Evolutionary conservation across 64 coral and sea anemone genomes (phyloP), one percentile per base, ranked within the genome.

Genomic region (Actinia tenebrosa): DNA sequence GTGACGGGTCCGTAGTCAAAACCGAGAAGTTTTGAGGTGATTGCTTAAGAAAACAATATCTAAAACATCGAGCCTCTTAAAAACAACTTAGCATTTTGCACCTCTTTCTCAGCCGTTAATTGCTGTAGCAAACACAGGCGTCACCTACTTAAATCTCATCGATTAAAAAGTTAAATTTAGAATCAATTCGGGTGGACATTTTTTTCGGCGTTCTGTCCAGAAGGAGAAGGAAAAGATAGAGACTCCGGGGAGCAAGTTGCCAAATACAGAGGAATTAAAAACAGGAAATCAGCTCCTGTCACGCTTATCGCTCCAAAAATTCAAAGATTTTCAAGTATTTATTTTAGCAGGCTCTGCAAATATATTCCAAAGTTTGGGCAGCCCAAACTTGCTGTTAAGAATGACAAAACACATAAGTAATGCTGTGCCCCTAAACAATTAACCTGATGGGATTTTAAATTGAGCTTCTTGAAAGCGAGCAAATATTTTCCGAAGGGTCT

Each of bases 261-360:
- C 64, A 52, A 68, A 81, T 53, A 45, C 89, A 60, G 45, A 59
- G 84, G 89, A 78, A 84, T 75, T 80, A 75, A 82, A 86, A 97
- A 97, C 94, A 97, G 94, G 94, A 97, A 97, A 92, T 93, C 64
- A 84, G 88, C 86, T 72, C 80, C 78, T 97, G 94, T 92, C 94
- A 91, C 80, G 89, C 83, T 93, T 89, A 97, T 97, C 91, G 82
- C 89, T 80, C 55, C 84, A 92, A 88, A 89, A 97, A 97, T 93
- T 89, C 91, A 46, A 93, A 93, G 85, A 90, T 93, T 91, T 90
- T 93, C 59, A 90, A 87, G 88, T 80, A 93, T 93, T 97, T 93
- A 84, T 63, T 83, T 84, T 85, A 88, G 92, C 86, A 91, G 68
- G 60, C 79, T 87, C 71, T 56, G 79, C 91, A 96, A 96, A 88